Evolutionary conservation across 2,888 invertebrate genomes (phyloP).

Genomic region (Cosmia pyralina): DNA sequence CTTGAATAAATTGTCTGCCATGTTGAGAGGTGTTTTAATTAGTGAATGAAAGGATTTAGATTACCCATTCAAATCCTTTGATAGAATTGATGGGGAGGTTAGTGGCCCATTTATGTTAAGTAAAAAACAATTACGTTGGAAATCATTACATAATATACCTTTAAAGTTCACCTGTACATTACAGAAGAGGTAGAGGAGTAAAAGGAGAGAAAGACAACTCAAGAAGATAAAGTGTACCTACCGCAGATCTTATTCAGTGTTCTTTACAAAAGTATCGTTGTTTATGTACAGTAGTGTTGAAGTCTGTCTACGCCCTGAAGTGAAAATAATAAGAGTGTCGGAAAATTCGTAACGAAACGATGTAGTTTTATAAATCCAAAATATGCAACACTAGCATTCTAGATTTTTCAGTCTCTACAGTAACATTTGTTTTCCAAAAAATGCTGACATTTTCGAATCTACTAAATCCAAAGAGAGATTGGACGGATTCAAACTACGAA

Average conservation of each 20-base stretch:
- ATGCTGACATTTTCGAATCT: constrained; percentile 18
- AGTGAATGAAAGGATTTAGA: constrained; percentile 50
- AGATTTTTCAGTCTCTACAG: not conserved
- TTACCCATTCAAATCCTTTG: constrained; percentile 53
- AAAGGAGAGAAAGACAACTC: too few species aligned
- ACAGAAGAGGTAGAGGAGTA: too few species aligned
- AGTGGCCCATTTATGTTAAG: not conserved
- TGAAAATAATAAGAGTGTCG: not conserved
- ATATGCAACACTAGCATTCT: not conserved
- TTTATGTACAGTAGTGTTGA: too few species aligned
- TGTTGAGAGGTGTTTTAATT: constrained; percentile 49
- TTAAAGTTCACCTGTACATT: too few species aligned
- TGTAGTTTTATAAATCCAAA: not conserved
- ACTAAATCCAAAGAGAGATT: constrained; percentile 12
- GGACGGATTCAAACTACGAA: constrained; percentile 19
- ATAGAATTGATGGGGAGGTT: constrained; percentile 16
- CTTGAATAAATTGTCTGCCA: constrained; percentile 50
- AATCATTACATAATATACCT: too few species aligned
- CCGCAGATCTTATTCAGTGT: too few species aligned
- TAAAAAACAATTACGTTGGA: too few species aligned
- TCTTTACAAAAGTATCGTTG: not conserved
- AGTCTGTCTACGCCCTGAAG: too few species aligned
- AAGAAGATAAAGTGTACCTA: too few species aligned
- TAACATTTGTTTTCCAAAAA: not conserved
- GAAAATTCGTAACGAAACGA: not conserved